Base-by-base conservation (phyloP, 2,888 invertebrate species). In the Hylaea fasciaria region DNA sequence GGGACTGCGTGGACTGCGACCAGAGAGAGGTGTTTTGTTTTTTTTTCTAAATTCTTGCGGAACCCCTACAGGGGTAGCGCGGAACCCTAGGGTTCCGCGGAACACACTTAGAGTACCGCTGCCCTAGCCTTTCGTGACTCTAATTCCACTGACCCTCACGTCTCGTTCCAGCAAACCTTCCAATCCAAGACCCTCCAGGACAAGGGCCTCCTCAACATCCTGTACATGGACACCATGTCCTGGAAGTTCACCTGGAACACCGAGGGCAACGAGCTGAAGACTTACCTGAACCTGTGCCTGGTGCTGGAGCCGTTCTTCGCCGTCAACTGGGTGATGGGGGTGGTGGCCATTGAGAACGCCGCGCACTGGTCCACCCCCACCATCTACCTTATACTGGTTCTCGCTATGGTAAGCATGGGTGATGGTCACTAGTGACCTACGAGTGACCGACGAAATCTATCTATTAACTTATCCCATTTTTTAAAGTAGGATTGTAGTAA, bases 291-390 rank as follows among this genome's bases (percentile, higher is more conserved):
- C 76, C 83, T 95, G 2, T 93, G 95, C 48, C 93, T 95, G 44
- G 93, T 94, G n/a, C 81, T 96, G 70, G 94, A 96, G 74, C 95
- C 95, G 13, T 93, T 94, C 66, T 95, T 95, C 74, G 94, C 95
- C 11, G 93, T 95, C 16, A 94, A 95, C 71, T 96, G 96, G 96
- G 95, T 95, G 69, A 93, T 95, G 83, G 95, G 95, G 0, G 95
- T 96, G 4, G 92, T 95, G 32, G 95, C 95, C 0, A 92, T 96
- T 41, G 95, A 96, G 78, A 95, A 95, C 76, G 93, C 94, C 1
- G 86, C 93, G 1, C 93, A 94, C 71, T 94, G 93, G 87, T 90
- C 93, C 4, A 94, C 94, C 62, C 93, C 94, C 0, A 88, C 94
- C 0, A 91, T 94, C 53, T 94, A 94, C 72, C 86, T 94, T 41